Conservation (phyloP, 2,113 vertebrate genomes). For the Cyrtonyx montezumae region DNA sequence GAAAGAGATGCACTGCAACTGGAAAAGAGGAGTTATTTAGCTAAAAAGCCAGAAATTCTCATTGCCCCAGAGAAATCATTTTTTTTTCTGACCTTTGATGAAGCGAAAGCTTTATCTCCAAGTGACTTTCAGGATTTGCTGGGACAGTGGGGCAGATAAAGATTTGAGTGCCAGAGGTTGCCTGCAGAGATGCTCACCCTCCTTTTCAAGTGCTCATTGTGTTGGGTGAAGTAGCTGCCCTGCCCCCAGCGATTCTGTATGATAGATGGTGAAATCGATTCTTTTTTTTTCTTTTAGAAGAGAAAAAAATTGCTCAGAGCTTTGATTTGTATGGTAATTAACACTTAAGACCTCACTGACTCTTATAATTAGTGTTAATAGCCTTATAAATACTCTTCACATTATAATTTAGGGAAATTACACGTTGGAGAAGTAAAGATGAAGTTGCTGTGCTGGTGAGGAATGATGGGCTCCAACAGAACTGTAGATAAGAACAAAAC, state of each 20-base stretch:
- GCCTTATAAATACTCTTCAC: conserved; percentile 13
- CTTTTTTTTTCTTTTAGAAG: background rate
- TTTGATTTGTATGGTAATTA: background rate
- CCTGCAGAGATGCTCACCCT: background rate
- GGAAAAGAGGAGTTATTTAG: too few relatives aligned
- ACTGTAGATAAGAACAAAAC: background rate
- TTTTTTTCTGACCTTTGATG: background rate
- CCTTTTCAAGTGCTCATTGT: background rate
- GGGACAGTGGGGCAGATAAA: background rate
- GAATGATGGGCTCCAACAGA: background rate
- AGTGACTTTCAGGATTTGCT: background rate
- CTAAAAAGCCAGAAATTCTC: background rate
- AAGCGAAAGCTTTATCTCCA: fast-evolving
- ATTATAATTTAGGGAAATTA: conserved; percentile 30
- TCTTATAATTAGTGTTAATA: conserved; percentile 24
- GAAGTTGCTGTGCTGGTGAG: background rate
- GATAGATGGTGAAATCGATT: background rate
- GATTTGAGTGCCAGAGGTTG: background rate
- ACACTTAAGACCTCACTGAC: background rate
- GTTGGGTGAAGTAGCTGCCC: background rate
- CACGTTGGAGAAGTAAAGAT: background rate
- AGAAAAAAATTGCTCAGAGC: background rate
- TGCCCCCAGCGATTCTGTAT: background rate
- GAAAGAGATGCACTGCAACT: background rate
- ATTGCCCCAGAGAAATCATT: background rate